Evolutionary conservation across 2,888 invertebrate species (phyloP).

Genomic region (Pilophorus perplexus): DNA sequence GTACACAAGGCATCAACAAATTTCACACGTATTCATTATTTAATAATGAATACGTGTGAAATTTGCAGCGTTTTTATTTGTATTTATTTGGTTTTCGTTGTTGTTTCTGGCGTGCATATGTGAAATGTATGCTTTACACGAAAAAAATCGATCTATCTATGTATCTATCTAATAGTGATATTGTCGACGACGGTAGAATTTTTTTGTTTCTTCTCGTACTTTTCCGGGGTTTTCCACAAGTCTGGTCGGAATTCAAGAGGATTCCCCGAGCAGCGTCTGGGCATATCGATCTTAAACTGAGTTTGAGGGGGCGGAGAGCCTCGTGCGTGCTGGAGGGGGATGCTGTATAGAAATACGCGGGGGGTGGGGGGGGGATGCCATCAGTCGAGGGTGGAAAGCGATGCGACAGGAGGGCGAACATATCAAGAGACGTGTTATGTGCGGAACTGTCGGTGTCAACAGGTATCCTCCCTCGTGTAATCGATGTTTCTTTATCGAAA

Average conservation of each 20-base stretch:
- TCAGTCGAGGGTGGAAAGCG: slow-evolving; percentile 16
- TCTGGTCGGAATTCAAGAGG: background rate
- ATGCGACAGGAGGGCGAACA: slow-evolving; percentile 17
- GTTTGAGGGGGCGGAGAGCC: background rate
- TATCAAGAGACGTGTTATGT: background rate
- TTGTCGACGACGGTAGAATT: too few relatives aligned
- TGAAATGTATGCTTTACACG: too few relatives aligned
- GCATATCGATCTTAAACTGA: slow-evolving; percentile 24
- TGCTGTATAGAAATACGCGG: background rate
- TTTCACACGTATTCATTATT: too few relatives aligned
- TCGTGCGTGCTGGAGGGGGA: background rate
- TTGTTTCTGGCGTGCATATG: too few relatives aligned
- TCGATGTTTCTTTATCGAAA: background rate
- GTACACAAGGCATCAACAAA: too few relatives aligned
- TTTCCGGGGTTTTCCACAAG: background rate
- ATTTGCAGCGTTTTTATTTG: too few relatives aligned
- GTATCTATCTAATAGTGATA: too few relatives aligned
- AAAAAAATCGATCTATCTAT: too few relatives aligned
- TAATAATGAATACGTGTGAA: too few relatives aligned
- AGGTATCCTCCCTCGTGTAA: background rate
- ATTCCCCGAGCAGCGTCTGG: slow-evolving; percentile 18
- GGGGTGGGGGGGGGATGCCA: background rate
- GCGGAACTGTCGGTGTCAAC: background rate
- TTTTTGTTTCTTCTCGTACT: too few relatives aligned
- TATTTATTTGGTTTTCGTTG: too few relatives aligned